A percentile compares a stretch with the other conserved stretches of the same genome.
These are phyloP conservation scores for Philonicus albiceps DNA, from an alignment of 2,888 invertebrate genomes.

Conservation along the genomic window DNA sequence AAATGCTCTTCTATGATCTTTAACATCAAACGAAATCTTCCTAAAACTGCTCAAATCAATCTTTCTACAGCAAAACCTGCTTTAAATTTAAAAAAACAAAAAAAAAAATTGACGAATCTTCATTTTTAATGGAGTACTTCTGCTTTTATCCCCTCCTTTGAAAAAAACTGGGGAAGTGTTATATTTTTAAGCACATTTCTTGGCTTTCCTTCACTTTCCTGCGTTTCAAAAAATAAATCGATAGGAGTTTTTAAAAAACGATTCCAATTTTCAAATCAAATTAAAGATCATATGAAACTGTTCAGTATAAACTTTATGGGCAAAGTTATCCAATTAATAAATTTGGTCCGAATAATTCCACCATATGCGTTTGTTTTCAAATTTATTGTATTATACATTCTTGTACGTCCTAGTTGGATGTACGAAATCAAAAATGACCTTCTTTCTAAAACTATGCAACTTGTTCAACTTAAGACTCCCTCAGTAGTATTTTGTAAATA, in stretches of 20 bases:
- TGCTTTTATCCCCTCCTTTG: background rate
- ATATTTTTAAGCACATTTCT: background rate
- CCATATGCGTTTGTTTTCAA: too few species aligned
- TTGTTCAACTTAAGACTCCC: too few species aligned
- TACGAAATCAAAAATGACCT: too few species aligned
- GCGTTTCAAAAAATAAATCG: background rate
- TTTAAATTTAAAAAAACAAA: background rate
- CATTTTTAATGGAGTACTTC: background rate
- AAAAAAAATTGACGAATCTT: background rate
- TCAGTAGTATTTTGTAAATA: too few species aligned
- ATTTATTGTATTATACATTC: too few species aligned
- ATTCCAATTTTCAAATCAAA: too few species aligned
- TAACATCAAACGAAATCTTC: background rate
- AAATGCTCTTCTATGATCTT: background rate
- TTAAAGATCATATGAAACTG: too few species aligned
- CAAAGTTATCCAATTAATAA: too few species aligned
- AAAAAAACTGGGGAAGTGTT: background rate
- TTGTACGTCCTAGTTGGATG: too few species aligned
- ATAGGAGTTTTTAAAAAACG: background rate
- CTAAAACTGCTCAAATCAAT: background rate
- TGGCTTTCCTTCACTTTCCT: background rate
- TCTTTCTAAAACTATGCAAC: too few species aligned
- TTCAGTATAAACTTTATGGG: too few species aligned
- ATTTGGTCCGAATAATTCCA: too few species aligned
- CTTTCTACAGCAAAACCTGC: background rate